phyloP scores from a whole-genome alignment of 1,140 invertebrate genomes.

The Piezodorus guildinii region DNA sequence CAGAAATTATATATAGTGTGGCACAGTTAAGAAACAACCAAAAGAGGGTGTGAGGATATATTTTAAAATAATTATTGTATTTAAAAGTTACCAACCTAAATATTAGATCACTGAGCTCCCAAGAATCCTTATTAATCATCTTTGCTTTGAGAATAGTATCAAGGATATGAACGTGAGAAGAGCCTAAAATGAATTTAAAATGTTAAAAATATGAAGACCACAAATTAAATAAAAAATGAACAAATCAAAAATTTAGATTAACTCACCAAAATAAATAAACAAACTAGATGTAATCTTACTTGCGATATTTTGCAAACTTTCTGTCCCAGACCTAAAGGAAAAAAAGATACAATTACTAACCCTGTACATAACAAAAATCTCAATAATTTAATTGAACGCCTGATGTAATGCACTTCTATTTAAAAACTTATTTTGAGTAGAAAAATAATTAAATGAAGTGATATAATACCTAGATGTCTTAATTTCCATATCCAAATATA shows the following conservation, averaged over 20 bases:
- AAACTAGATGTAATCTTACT: slow-evolving; percentile 36
- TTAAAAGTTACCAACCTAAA: slow-evolving; percentile 25
- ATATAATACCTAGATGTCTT: slow-evolving; percentile 33
- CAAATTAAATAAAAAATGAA: slow-evolving; percentile 6
- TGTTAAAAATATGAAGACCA: too few species aligned
- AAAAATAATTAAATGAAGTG: not conserved
- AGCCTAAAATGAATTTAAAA: slow-evolving; percentile 24
- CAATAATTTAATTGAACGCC: too few species aligned
- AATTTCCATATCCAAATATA: slow-evolving; percentile 40
- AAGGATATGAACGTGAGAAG: slow-evolving; percentile 28
- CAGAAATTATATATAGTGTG: too few species aligned
- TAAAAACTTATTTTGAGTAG: not conserved
- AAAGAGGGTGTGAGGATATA: too few species aligned
- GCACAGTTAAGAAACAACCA: too few species aligned
- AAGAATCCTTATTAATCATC: slow-evolving; percentile 25
- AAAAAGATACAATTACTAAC: too few species aligned
- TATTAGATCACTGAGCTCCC: slow-evolving; percentile 27
- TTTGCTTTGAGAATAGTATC: slow-evolving; percentile 28
- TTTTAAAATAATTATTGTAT: too few species aligned
- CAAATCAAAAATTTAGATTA: not conserved
- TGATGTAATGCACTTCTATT: too few species aligned
- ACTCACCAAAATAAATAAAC: slow-evolving; percentile 38
- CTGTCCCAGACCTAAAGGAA: slow-evolving; percentile 30
- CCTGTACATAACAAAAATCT: too few species aligned
- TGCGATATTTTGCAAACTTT: slow-evolving; percentile 35